A percentile compares a stretch with the other conserved stretches of the same genome.
These are phyloP conservation scores for Macrophya annulata DNA, from an alignment of 2,888 invertebrate species.

Conservation along the genomic window DNA sequence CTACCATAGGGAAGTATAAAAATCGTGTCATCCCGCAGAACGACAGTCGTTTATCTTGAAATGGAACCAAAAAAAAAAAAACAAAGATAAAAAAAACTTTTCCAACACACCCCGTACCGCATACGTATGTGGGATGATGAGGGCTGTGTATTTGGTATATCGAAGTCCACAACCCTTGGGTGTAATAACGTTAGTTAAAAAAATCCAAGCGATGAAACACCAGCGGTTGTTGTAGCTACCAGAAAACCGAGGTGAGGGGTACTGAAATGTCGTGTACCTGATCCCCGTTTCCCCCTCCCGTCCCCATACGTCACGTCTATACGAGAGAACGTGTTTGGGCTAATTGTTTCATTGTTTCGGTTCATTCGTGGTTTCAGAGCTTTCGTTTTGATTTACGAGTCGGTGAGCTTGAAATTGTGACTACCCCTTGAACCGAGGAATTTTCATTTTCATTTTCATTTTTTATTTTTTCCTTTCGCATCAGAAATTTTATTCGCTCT, in stretches of 20 bases:
- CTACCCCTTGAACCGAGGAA: not conserved
- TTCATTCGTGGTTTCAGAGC: conserved; percentile 35
- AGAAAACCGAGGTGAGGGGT: conserved; percentile 1
- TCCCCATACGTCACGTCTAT: conserved; percentile 49
- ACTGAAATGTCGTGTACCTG: conserved; percentile 46
- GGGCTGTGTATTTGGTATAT: not conserved
- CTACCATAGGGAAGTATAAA: not conserved
- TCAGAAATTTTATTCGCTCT: not conserved
- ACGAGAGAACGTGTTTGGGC: conserved; percentile 51
- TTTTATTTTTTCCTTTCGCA: not conserved
- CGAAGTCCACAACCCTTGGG: conserved; percentile 50
- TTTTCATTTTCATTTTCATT: not conserved
- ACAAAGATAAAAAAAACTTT: not conserved
- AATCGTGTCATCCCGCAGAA: not conserved
- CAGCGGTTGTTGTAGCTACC: conserved; percentile 50
- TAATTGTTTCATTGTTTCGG: conserved; percentile 58
- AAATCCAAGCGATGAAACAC: conserved; percentile 53
- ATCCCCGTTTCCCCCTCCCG: conserved; percentile 32
- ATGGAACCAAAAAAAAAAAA: not conserved
- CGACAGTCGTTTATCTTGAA: not conserved
- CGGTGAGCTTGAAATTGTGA: not conserved
- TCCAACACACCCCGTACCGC: not conserved
- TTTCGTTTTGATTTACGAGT: conserved; percentile 47
- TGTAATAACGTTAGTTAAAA: conserved; percentile 58
- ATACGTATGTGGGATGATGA: not conserved